Base-by-base conservation (phyloP, 2,113 vertebrate genomes). In the Syngnathus scovelli region DNA sequence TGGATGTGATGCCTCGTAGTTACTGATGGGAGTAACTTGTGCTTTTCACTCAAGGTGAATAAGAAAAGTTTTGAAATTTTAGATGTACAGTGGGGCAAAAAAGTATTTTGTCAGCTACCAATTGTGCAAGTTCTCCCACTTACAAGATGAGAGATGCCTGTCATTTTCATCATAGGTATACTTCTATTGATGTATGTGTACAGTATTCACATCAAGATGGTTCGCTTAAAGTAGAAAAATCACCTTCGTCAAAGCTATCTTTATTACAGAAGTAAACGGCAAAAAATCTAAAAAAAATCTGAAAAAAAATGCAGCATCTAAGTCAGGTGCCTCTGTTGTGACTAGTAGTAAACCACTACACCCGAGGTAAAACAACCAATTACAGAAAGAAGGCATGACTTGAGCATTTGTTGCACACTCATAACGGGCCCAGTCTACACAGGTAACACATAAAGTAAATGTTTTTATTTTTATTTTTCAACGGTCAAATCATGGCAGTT, bases 1-100 rank as follows among this genome's bases (percentile, higher is more conserved):
- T 70, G 74, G 48, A 69, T 56, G 68, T 73, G 69, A 79, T 67
- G 36, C 62, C 58, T 78, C 51, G 52, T 61, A 67, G 36, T 66
- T 46, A 15, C 16, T 49, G 18, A 49, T 18, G 7, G 1, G 18
- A 49, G 19, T 49, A 19, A n/a, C 48, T 49, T 49, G 11, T 6
- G 19, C 6, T 9, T 21, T 21, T 52, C 19, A 21, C 19, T 4
- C 8, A 52, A 52, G 49, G 49, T 21, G n/a, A 52, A 52, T 2
- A 21, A 52, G 49, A 52, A 7, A 21, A 52, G 7, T 7, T 9
- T n/a, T n/a, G 49, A 33, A 33, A 33, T 33, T 33, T 33, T 33
- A 33, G 27, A 33, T 33, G 27, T 33, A 33, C 27, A 33, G 27
- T 33, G 27, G 27, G 27, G 27, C 27, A 33, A 33, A 33, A 33